Conservation (phyloP, 2,797 vertebrate species). For the Catamblyrhynchus diadema region DNA sequence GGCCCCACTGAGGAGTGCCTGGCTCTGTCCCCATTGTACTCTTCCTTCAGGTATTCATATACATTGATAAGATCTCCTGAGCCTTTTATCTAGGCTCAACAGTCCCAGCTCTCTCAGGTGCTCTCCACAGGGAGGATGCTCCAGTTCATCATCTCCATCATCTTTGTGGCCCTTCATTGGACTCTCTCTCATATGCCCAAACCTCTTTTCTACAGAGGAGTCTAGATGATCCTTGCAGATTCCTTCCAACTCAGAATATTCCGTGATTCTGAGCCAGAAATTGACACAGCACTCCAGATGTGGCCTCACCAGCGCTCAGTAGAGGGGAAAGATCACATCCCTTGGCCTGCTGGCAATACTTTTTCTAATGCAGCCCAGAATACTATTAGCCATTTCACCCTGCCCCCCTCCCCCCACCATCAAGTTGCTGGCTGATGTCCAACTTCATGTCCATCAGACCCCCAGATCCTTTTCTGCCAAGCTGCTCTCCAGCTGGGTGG, state of each 20-base stretch:
- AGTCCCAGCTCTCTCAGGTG: neutral
- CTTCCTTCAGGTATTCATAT: neutral
- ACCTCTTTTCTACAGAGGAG: neutral
- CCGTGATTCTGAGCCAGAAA: neutral
- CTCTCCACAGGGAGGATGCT: neutral
- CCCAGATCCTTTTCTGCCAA: neutral
- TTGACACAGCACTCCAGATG: neutral
- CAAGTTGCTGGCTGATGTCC: neutral
- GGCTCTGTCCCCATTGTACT: neutral
- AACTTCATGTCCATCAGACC: neutral
- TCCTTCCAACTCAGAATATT: neutral
- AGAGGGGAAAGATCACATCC: neutral
- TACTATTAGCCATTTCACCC: neutral
- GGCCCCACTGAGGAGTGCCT: neutral
- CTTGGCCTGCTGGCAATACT: neutral
- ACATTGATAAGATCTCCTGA: neutral
- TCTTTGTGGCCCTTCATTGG: rapidly evolving
- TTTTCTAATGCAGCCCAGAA: neutral
- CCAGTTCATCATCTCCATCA: neutral
- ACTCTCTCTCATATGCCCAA: neutral
- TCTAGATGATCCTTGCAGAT: neutral
- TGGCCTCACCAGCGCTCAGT: neutral
- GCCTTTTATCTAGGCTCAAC: neutral
- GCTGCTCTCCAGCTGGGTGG: neutral
- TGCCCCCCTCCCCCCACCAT: rapidly evolving